Evolutionary conservation across 2,888 invertebrate species (phyloP).

Genomic region (Homarus gammarus): DNA sequence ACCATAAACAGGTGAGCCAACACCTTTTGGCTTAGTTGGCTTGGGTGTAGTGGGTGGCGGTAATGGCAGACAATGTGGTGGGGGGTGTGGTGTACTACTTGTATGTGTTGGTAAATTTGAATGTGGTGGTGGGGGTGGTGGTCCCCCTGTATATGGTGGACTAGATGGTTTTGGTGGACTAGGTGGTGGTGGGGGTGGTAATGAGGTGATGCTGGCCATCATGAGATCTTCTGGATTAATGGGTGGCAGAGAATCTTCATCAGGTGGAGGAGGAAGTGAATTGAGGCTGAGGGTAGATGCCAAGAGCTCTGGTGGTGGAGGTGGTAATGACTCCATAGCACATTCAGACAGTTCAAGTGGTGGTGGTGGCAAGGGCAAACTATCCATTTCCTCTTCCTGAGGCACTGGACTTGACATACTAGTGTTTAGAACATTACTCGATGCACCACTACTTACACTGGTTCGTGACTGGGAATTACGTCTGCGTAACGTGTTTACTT

Average conservation of each 20-base stretch:
- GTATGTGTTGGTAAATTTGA: conserved; percentile 62
- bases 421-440: conserved; percentile 24
- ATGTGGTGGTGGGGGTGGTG: conserved; percentile 76
- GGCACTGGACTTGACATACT: conserved; percentile 50
- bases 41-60: conserved; percentile 70
- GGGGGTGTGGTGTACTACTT: conserved; percentile 76
- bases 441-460: conserved; percentile 43
- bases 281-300: conserved; percentile 72
- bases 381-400: conserved; percentile 76
- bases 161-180: conserved; percentile 67
- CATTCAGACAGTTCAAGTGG: conserved; percentile 79
- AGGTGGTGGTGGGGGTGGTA: conserved; percentile 74
- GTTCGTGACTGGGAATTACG: conserved; percentile 66
- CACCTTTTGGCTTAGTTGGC: conserved; percentile 48
- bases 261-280: conserved; percentile 76
- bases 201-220: conserved; percentile 74
- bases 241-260: conserved; percentile 74
- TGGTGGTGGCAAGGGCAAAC: conserved; percentile 80
- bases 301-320: conserved; percentile 81
- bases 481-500: conserved; percentile 69
- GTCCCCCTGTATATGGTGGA: conserved; percentile 71
- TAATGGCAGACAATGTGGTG: conserved; percentile 74
- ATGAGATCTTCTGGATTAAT: conserved; percentile 74
- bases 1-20: conserved; percentile 36
- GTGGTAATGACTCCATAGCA: conserved; percentile 81